A percentile compares a stretch with the other conserved stretches of the same genome.
These are phyloP conservation scores for Pterocles burchelli DNA, from an alignment of 2,113 vertebrate species.

Conservation along the genomic window DNA sequence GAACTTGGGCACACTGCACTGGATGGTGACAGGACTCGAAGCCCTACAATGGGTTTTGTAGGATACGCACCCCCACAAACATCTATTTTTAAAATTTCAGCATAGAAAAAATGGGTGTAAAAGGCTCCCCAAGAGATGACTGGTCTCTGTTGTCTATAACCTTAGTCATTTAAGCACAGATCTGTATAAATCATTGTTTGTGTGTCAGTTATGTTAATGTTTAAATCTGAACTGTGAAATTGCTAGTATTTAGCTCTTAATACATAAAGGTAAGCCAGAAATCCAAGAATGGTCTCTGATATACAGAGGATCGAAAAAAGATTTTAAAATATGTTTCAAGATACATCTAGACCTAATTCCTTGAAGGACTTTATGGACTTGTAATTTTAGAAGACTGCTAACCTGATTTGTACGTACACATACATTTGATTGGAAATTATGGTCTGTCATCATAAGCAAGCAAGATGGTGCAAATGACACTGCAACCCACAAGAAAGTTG, in stretches of 20 bases:
- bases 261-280: not conserved
- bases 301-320: not conserved
- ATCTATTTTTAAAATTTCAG: rapidly evolving
- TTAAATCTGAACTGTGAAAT: not conserved
- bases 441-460: not conserved
- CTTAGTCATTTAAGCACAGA: not conserved
- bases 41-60: not conserved
- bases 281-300: not conserved
- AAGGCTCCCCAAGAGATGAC: not conserved
- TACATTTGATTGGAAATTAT: not conserved
- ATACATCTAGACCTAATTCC: not conserved
- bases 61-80: too few species aligned
- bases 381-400: not conserved
- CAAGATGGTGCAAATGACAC: not conserved
- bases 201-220: not conserved
- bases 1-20: not conserved
- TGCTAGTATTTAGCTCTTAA: not conserved
- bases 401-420: not conserved
- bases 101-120: not conserved
- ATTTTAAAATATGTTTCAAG: not conserved
- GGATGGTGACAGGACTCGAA: rapidly evolving
- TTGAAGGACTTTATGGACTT: not conserved
- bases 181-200: not conserved
- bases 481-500: not conserved
- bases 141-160: not conserved